These are phyloP conservation scores for Apostichopus japonicus DNA, from an alignment of 35 echinoderm and acorn worm genomes.

Conservation along the genomic window DNA sequence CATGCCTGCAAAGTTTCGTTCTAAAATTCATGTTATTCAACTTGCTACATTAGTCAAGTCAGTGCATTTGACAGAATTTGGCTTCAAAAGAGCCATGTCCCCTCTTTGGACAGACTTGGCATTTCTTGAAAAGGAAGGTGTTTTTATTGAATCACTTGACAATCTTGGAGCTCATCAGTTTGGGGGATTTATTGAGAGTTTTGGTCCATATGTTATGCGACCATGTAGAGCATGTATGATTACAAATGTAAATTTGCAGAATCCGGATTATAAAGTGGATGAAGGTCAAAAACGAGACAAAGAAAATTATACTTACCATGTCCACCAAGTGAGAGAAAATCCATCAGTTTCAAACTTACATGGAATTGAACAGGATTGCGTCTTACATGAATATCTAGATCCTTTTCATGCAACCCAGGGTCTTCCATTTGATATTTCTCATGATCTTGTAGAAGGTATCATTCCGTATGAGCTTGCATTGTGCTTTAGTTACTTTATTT, in stretches of 20 bases:
- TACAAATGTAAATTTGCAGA: slow-evolving; percentile 22
- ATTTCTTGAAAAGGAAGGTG: slow-evolving; percentile 37
- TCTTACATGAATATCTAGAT: slow-evolving; percentile 19
- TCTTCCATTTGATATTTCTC: slow-evolving; percentile 40
- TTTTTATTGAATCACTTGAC: slow-evolving; percentile 30
- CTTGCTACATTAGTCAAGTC: slow-evolving; percentile 17
- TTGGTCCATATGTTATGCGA: slow-evolving; percentile 29
- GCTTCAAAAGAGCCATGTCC: neutral
- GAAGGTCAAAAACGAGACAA: slow-evolving; percentile 15
- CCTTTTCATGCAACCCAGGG: slow-evolving; percentile 21
- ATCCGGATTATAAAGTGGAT: neutral
- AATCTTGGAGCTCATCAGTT: slow-evolving; percentile 5
- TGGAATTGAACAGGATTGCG: slow-evolving; percentile 15
- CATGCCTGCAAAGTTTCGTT: slow-evolving; percentile 30
- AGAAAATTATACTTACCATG: slow-evolving; percentile 33
- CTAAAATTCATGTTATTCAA: slow-evolving; percentile 36
- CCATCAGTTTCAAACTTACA: neutral
- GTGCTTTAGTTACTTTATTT: neutral
- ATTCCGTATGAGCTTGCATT: slow-evolving; percentile 27
- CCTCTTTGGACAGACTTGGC: neutral
- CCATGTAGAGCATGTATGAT: slow-evolving; percentile 12
- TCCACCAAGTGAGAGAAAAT: slow-evolving; percentile 31
- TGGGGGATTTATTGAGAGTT: slow-evolving; percentile 21
- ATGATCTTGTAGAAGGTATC: slow-evolving; percentile 30
- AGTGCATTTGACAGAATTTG: neutral